A percentile compares a stretch with the other conserved stretches of the same genome.
These are phyloP conservation scores for Brevipalpus yothersi DNA, from an alignment of 1,140 invertebrate genomes.

Conservation along the genomic window DNA sequence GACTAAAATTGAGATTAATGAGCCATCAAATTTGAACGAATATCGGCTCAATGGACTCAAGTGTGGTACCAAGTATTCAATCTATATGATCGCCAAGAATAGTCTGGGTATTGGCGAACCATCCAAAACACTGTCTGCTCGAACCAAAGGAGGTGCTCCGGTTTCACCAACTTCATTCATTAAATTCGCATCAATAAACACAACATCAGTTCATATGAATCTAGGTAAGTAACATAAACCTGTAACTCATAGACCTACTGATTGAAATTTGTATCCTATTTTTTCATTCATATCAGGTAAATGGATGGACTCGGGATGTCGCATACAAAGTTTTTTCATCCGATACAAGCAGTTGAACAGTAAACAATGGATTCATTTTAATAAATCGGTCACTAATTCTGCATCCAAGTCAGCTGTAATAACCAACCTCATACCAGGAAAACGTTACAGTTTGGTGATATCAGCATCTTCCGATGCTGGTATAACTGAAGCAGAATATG, in stretches of 20 bases:
- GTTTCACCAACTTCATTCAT: conserved; percentile 10
- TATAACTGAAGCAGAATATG: conserved; percentile 57
- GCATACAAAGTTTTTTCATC: background rate
- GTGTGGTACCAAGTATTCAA: conserved; percentile 58
- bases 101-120: conserved; percentile 60
- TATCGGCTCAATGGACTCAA: conserved; percentile 12
- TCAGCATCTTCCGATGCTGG: conserved; percentile 14
- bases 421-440: conserved; percentile 28
- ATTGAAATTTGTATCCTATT: background rate
- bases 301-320: background rate
- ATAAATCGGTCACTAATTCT: background rate
- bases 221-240: background rate
- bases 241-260: background rate
- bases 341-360: background rate
- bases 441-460: conserved; percentile 23
- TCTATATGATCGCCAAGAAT: conserved; percentile 56
- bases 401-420: background rate
- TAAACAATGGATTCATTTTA: background rate
- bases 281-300: background rate
- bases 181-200: background rate
- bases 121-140: conserved; percentile 22
- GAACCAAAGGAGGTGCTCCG: conserved; percentile 13
- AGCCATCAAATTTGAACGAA: background rate
- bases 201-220: background rate
- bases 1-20: background rate